phyloP scores from a whole-genome alignment of 2,797 vertebrate species.

The Clarias pachynema region DNA sequence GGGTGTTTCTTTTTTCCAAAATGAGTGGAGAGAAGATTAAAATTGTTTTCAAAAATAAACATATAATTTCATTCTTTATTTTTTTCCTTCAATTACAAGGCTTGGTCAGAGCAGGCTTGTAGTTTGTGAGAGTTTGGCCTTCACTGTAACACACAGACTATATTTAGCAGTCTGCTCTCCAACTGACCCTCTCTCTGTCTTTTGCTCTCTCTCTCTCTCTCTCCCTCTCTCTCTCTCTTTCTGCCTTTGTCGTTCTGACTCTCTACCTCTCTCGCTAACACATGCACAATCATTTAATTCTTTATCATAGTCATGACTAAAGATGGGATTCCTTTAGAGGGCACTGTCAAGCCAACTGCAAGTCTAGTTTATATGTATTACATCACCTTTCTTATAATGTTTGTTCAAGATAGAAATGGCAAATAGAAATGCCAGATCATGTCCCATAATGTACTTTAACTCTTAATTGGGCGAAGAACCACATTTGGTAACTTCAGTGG shows the following conservation, averaged over 20 bases:
- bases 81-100: conserved; percentile 86
- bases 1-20: conserved; percentile 77
- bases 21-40: conserved; percentile 84
- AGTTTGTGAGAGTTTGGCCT: conserved; percentile 81
- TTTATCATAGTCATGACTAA: conserved; percentile 30
- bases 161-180: conserved; percentile 83
- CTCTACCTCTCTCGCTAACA: conserved; percentile 29
- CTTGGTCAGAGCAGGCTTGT: conserved; percentile 81
- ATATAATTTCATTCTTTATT: conserved; percentile 87
- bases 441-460: not conserved
- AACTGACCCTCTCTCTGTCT: conserved; percentile 78
- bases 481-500: too few relatives aligned
- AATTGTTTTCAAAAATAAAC: conserved; percentile 89
- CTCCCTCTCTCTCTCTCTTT: conserved; percentile 38
- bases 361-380: not conserved
- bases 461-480: too few relatives aligned
- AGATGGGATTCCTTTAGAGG: conserved; percentile 32
- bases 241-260: conserved; percentile 26
- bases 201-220: conserved; percentile 65
- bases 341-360: conserved; percentile 19
- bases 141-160: conserved; percentile 82
- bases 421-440: not conserved
- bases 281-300: conserved; percentile 31
- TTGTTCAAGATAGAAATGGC: not conserved
- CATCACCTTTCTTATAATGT: not conserved